Percentiles rank a stretch among this genome's conserved stretches.
phyloP scores from a whole-genome alignment of 2,888 invertebrate species.

The Sthenelais limicola region DNA sequence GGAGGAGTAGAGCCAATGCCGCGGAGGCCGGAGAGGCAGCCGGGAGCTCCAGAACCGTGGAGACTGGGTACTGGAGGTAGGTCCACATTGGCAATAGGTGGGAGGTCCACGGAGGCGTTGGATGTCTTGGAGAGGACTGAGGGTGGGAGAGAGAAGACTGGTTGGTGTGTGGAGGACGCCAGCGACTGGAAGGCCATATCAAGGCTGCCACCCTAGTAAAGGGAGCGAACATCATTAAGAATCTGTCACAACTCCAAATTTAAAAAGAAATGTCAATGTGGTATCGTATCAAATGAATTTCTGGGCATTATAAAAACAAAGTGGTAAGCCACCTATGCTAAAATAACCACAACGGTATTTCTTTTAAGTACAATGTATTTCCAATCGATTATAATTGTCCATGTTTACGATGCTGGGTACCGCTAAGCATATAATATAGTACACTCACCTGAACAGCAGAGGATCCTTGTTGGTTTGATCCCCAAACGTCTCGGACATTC shows the following conservation, averaged over 20 bases:
- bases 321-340: too few relatives aligned
- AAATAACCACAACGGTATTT: too few relatives aligned
- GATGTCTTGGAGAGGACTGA: not conserved
- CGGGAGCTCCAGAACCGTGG: not conserved
- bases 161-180: not conserved
- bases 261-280: too few relatives aligned
- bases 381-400: too few relatives aligned
- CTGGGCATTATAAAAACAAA: too few relatives aligned
- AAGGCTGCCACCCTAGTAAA: conserved; percentile 2
- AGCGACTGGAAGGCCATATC: conserved; percentile 7
- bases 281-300: too few relatives aligned
- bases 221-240: too few relatives aligned
- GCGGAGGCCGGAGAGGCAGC: conserved; percentile 23
- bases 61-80: conserved; percentile 3
- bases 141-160: not conserved
- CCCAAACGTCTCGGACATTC: conserved; percentile 31
- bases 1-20: too few relatives aligned
- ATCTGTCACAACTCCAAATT: too few relatives aligned
- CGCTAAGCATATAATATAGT: too few relatives aligned
- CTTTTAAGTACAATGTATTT: too few relatives aligned
- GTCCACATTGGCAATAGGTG: conserved; percentile 7
- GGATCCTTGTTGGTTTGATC: not conserved
- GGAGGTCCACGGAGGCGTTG: not conserved
- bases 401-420: too few relatives aligned
- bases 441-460: conserved; percentile 14